phyloP scores from a whole-genome alignment of 2,113 vertebrate species.

The Pollimyrus isidori region DNA sequence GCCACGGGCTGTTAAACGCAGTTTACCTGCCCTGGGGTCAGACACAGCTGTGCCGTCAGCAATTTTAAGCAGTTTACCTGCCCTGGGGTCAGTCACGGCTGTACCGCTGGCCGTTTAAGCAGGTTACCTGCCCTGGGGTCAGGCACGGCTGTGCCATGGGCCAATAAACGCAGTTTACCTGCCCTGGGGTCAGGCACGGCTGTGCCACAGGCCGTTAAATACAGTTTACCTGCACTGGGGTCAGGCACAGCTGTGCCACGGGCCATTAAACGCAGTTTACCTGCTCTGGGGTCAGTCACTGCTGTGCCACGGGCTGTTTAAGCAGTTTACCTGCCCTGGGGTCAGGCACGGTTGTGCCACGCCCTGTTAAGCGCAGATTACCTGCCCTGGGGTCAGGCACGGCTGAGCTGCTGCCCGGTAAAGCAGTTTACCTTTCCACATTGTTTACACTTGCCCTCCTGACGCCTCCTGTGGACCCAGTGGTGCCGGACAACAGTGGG shows the following conservation, averaged over 20 bases:
- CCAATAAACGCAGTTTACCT: neutral
- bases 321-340: neutral
- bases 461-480: slow-evolving; percentile 86
- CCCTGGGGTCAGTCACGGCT: neutral
- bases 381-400: neutral
- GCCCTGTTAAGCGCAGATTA: neutral
- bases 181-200: neutral
- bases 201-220: neutral
- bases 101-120: neutral
- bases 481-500: slow-evolving; percentile 80
- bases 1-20: neutral
- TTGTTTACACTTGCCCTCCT: slow-evolving; percentile 87
- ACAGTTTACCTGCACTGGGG: neutral
- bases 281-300: slow-evolving; percentile 39
- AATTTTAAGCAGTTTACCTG: neutral
- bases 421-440: slow-evolving; percentile 68
- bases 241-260: neutral
- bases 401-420: neutral
- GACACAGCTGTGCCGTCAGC: neutral
- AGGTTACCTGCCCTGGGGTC: neutral
- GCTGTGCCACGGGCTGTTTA: neutral
- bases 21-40: neutral
- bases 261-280: neutral
- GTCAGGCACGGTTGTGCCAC: neutral
- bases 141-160: neutral